phyloP scores from a whole-genome alignment of 1,140 invertebrate genomes.

The Brachystomella parvula region DNA sequence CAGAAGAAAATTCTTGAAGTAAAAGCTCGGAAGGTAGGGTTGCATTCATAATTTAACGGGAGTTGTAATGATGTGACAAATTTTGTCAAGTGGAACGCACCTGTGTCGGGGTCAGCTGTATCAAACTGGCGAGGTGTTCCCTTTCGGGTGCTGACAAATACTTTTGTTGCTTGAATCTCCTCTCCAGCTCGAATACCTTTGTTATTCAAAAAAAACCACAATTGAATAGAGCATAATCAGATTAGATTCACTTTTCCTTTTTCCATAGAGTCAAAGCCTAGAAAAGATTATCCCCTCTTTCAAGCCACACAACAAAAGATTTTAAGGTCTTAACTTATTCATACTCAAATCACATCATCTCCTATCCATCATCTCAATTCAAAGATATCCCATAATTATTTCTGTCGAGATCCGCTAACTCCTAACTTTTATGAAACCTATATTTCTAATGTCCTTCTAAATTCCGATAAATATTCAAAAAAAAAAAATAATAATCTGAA shows the following conservation, averaged over 20 bases:
- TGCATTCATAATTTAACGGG: neutral
- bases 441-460: no score
- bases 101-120: constrained; percentile 52
- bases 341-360: no score
- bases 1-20: neutral
- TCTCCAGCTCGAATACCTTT: constrained; percentile 92
- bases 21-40: neutral
- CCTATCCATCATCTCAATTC: no score
- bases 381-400: no score
- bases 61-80: neutral
- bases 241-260: neutral
- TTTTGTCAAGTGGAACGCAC: constrained; percentile 46
- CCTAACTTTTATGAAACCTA: no score
- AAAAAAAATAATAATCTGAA: no score
- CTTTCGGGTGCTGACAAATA: constrained; percentile 62
- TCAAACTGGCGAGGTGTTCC: constrained; percentile 56
- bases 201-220: neutral
- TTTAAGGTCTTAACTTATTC: no score
- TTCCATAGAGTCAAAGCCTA: no score
- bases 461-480: no score
- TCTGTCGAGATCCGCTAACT: no score
- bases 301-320: no score
- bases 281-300: no score
- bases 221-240: neutral
- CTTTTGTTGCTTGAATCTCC: constrained; percentile 77